Evolutionary conservation across 2,888 invertebrate genomes (phyloP).

Genomic region (Trachelus iudaicus): DNA sequence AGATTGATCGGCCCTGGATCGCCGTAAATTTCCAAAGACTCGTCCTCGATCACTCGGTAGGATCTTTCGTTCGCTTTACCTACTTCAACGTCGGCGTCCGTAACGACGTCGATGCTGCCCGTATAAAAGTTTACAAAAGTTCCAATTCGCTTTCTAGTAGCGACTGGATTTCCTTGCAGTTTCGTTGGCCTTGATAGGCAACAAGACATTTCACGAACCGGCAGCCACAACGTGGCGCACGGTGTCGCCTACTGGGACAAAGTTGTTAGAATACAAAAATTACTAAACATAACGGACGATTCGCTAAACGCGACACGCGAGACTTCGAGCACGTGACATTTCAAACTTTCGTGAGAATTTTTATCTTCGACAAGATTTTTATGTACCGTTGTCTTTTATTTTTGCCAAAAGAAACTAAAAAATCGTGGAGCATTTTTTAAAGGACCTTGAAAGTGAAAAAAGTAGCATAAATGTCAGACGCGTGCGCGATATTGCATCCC

Average conservation of each 20-base stretch:
- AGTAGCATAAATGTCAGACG: background rate
- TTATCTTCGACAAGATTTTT: background rate
- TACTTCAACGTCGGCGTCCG: too few relatives aligned
- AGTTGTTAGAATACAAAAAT: background rate
- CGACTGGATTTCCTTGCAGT: background rate
- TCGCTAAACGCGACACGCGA: background rate
- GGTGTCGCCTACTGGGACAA: background rate
- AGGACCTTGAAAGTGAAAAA: background rate
- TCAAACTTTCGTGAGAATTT: background rate
- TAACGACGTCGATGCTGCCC: too few relatives aligned
- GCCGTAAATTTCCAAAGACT: background rate
- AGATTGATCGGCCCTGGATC: background rate
- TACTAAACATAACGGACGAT: background rate
- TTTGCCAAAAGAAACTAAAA: background rate
- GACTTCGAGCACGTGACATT: too few relatives aligned
- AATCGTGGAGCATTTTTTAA: background rate
- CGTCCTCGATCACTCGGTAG: too few relatives aligned
- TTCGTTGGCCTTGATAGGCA: background rate
- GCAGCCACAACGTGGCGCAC: background rate
- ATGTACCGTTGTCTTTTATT: too few relatives aligned
- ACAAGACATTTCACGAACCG: background rate
- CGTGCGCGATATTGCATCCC: background rate
- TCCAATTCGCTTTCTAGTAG: background rate
- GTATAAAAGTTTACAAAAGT: background rate
- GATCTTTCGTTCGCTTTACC: too few relatives aligned